Evolutionary conservation across 2,888 invertebrate species (phyloP).

Genomic region (Hemaris fuciformis): DNA sequence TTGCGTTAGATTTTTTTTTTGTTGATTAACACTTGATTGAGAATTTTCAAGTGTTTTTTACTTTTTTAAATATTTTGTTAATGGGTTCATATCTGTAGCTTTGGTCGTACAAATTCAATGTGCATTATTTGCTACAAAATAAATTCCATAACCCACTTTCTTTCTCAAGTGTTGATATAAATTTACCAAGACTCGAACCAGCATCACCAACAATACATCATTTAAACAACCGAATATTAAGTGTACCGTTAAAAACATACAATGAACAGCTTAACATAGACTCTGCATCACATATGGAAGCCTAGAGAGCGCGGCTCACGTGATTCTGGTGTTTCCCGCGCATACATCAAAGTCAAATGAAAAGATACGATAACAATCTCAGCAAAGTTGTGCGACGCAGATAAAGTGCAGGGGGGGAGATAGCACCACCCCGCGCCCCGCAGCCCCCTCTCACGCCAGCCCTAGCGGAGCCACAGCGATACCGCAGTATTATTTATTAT

Average conservation of each 20-base stretch:
- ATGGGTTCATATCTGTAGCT: no score
- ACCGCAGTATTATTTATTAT: slow-evolving; percentile 1
- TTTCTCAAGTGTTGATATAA: no score
- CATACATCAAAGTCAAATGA: slow-evolving; percentile 11
- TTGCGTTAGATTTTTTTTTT: no score
- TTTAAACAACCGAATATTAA: not conserved
- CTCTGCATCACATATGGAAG: not conserved
- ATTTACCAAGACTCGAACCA: not conserved
- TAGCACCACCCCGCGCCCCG: not conserved
- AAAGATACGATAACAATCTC: slow-evolving; percentile 10
- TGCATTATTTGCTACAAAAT: no score
- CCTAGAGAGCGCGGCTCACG: not conserved
- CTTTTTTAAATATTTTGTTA: no score
- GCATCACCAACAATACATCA: not conserved
- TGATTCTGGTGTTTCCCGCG: not conserved
- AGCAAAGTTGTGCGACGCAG: slow-evolving; percentile 8
- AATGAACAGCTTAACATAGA: not conserved
- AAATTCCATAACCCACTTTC: no score
- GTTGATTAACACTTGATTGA: no score
- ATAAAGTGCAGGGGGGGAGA: slow-evolving; percentile 11
- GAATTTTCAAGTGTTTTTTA: no score
- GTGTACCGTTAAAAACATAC: not conserved
- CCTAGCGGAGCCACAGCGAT: not conserved
- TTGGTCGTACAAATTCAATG: no score
- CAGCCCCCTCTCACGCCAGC: not conserved